Conservation (phyloP, 2,888 invertebrate genomes). For the Baccha elongata region DNA sequence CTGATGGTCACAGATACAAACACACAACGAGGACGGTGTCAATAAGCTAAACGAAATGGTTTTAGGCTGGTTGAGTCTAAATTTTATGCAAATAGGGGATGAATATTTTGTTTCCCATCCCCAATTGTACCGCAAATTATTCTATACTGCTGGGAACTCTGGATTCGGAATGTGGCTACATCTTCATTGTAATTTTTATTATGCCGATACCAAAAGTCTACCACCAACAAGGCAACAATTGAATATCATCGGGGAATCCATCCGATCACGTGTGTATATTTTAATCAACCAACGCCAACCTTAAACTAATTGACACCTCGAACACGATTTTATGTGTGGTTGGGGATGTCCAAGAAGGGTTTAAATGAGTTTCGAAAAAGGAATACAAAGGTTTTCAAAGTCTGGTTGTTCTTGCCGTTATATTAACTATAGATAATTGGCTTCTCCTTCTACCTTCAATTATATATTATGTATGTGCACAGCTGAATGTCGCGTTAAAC, state of each 20-base stretch:
- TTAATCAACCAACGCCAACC: constrained; percentile 56
- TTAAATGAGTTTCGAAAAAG: constrained; percentile 16
- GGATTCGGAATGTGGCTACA: constrained; percentile 26
- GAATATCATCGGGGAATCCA: constrained; percentile 37
- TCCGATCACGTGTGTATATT: constrained; percentile 54
- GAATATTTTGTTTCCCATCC: constrained; percentile 32
- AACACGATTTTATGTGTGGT: constrained; percentile 10
- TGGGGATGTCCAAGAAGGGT: neutral
- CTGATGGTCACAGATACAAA: constrained; percentile 49
- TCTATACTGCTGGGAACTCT: constrained; percentile 18
- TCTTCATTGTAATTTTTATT: constrained; percentile 8
- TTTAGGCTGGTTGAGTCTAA: constrained; percentile 18
- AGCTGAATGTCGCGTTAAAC: constrained; percentile 37
- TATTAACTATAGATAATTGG: constrained; percentile 53
- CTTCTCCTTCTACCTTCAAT: constrained; percentile 5
- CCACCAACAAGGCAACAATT: constrained; percentile 50
- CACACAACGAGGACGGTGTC: constrained; percentile 12
- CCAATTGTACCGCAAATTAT: constrained; percentile 36
- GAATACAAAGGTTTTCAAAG: neutral
- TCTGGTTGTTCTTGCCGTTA: constrained; percentile 2
- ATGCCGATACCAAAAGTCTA: neutral
- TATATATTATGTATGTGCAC: neutral
- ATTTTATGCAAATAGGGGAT: constrained; percentile 52
- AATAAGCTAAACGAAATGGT: constrained; percentile 42
- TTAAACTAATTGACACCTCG: constrained; percentile 70